Percentiles rank a stretch among this genome's conserved stretches.
These are phyloP conservation scores for Melipona quadrifasciata DNA, from an alignment of 1,140 invertebrate species.

Conservation along the genomic window DNA sequence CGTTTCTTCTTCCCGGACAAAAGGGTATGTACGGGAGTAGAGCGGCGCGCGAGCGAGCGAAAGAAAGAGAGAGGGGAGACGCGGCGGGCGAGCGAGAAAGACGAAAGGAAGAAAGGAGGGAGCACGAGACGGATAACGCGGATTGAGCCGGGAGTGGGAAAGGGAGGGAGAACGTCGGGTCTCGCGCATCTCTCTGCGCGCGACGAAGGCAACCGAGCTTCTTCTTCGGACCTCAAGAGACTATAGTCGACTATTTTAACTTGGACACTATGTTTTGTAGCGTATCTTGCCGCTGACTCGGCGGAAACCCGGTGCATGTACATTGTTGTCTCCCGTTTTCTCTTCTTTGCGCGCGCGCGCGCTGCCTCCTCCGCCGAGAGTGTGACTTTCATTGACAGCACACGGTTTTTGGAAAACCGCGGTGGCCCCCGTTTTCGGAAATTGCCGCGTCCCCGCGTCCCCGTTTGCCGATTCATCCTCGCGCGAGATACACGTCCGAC, in stretches of 20 bases:
- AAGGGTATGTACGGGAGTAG: slow-evolving; percentile 48
- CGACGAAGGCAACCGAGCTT: slow-evolving; percentile 59
- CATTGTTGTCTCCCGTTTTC: slow-evolving; percentile 28
- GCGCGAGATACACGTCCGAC: slow-evolving; percentile 13
- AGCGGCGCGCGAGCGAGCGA: slow-evolving; percentile 17
- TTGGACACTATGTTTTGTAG: slow-evolving; percentile 48
- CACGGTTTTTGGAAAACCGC: too few relatives aligned
- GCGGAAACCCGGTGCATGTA: slow-evolving; percentile 4
- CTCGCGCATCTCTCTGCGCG: slow-evolving; percentile 58
- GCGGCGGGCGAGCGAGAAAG: slow-evolving; percentile 1
- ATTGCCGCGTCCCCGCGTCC: background rate
- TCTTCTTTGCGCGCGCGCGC: background rate
- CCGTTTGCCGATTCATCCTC: background rate
- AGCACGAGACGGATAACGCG: slow-evolving; percentile 23
- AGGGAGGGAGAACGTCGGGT: slow-evolving; percentile 27
- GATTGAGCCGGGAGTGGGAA: slow-evolving; percentile 1
- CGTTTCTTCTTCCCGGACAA: slow-evolving; percentile 62
- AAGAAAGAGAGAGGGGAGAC: background rate
- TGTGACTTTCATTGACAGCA: slow-evolving; percentile 4
- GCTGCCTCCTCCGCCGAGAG: too few relatives aligned
- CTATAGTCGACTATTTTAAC: slow-evolving; percentile 66
- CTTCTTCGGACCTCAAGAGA: slow-evolving; percentile 52
- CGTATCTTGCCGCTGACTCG: slow-evolving; percentile 41
- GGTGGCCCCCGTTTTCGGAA: too few relatives aligned
- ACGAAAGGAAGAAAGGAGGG: background rate